Percentiles rank a stretch among this genome's conserved stretches.
phyloP scores from a whole-genome alignment of 2,888 invertebrate species.

The Troilus luridus region DNA sequence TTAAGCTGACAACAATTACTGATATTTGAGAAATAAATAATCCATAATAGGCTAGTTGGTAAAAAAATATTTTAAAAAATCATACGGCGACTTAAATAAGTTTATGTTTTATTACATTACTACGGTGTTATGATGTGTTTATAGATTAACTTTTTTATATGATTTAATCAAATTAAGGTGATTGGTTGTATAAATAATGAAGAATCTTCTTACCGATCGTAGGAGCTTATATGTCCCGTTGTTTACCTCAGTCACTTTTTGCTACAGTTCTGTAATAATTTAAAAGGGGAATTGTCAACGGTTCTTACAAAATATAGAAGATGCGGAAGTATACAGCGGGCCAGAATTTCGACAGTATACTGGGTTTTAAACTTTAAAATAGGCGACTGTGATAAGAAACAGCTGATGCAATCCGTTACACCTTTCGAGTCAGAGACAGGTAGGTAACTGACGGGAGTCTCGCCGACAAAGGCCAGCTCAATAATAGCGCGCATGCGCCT shows the following conservation, averaged over 20 bases:
- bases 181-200: no score
- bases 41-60: neutral
- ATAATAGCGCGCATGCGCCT: slow-evolving; percentile 9
- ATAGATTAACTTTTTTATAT: no score
- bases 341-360: neutral
- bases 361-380: neutral
- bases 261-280: neutral
- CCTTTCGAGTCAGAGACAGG: neutral
- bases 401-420: neutral
- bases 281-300: neutral
- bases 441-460: neutral
- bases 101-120: no score
- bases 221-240: neutral
- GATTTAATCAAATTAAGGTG: no score
- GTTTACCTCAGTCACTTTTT: neutral
- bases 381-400: neutral
- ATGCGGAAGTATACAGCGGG: neutral
- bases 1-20: no score
- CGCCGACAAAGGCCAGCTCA: neutral
- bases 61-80: neutral
- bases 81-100: no score
- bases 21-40: neutral
- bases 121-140: no score
- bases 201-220: neutral
- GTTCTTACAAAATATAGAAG: neutral